Evolutionary conservation across 2,888 invertebrate species (phyloP).

Genomic region (Xylota sylvarum): DNA sequence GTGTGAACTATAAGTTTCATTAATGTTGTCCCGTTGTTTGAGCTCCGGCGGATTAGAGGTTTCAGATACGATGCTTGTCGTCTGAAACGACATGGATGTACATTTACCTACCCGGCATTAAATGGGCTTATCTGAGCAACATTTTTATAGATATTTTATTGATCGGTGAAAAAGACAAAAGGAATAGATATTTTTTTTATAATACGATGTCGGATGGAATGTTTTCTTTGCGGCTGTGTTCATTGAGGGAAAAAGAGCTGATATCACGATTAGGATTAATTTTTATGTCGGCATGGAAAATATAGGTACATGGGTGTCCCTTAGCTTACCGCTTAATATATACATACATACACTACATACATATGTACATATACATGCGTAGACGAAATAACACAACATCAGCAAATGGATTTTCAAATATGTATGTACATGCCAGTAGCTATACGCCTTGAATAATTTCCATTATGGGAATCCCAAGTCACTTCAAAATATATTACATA

Average conservation of each 20-base stretch:
- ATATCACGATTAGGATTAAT: slow-evolving; percentile 48
- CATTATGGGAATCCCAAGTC: too few relatives aligned
- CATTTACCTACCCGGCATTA: slow-evolving; percentile 55
- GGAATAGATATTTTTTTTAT: slow-evolving; percentile 1
- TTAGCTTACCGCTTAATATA: too few relatives aligned
- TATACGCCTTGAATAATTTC: too few relatives aligned
- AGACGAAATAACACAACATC: too few relatives aligned
- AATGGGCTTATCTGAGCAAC: slow-evolving; percentile 55
- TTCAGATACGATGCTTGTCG: slow-evolving; percentile 46
- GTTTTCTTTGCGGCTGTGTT: slow-evolving; percentile 8
- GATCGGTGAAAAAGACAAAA: slow-evolving; percentile 35
- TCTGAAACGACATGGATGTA: slow-evolving; percentile 52
- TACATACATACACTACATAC: too few relatives aligned
- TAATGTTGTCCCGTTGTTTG: slow-evolving; percentile 67
- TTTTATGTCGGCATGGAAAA: slow-evolving; percentile 3
- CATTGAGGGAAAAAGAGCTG: not conserved
- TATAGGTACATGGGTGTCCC: too few relatives aligned
- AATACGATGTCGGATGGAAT: slow-evolving; percentile 21
- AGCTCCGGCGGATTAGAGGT: slow-evolving; percentile 66
- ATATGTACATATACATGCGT: too few relatives aligned
- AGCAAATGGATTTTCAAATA: too few relatives aligned
- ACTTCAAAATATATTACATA: too few relatives aligned
- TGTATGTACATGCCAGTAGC: too few relatives aligned
- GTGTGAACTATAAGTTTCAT: slow-evolving; percentile 73
- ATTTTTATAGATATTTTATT: slow-evolving; percentile 61